Evolutionary conservation across 1,140 invertebrate species (phyloP).

Genomic region (Drosophila subpulchrella): DNA sequence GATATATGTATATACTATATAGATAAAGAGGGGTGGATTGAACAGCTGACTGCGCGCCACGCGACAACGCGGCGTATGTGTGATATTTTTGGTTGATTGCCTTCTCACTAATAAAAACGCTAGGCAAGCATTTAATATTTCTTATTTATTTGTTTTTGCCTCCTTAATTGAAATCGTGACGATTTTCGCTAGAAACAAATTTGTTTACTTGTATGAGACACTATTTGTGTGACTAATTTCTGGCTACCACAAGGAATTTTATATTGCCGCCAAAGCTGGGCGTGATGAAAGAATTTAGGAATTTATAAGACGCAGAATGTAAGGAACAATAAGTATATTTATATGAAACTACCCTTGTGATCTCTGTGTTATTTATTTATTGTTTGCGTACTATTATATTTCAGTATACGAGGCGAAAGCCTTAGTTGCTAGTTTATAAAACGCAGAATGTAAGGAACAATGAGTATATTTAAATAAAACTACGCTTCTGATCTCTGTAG

Average conservation of each 20-base stretch:
- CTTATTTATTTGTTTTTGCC: background rate
- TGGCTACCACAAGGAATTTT: constrained; percentile 1
- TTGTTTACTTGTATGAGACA: constrained; percentile 9
- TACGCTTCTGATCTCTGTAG: no score
- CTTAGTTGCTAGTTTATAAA: background rate
- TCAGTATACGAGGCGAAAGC: no score
- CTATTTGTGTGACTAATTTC: constrained; percentile 7
- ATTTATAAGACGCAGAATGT: background rate
- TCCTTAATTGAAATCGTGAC: constrained; percentile 16
- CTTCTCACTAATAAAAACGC: constrained; percentile 25
- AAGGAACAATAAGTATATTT: background rate
- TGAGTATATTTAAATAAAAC: background rate
- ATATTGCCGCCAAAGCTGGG: background rate
- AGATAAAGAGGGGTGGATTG: background rate
- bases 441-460: background rate
- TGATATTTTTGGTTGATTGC: constrained; percentile 38
- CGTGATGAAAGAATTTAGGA: background rate
- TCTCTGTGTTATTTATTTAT: background rate
- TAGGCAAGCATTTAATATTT: constrained; percentile 4
- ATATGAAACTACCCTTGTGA: no score
- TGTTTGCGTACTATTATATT: background rate
- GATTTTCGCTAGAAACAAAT: constrained; percentile 13
- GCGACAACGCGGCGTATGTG: constrained; percentile 67
- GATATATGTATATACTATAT: no score
- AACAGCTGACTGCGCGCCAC: constrained; percentile 31